These are phyloP conservation scores for Valencia hispanica DNA, from an alignment of 2,797 vertebrate genomes.

Conservation along the genomic window DNA sequence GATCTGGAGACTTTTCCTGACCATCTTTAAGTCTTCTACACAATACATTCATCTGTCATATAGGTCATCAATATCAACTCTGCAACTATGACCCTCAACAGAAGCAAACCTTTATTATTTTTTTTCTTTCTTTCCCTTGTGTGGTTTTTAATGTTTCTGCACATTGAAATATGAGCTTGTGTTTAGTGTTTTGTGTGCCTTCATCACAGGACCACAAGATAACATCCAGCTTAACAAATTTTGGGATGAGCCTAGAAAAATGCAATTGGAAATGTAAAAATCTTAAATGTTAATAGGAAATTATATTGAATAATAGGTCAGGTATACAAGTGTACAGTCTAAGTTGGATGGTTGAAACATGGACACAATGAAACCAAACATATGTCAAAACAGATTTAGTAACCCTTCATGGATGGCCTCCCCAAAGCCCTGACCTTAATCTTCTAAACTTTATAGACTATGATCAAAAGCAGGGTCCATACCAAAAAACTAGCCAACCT, in stretches of 20 bases:
- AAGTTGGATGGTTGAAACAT: background rate
- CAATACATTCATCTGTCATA: background rate
- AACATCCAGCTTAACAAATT: background rate
- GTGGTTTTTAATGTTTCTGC: background rate
- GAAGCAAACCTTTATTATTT: background rate
- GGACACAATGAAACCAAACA: background rate
- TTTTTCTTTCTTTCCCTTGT: background rate
- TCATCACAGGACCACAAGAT: background rate
- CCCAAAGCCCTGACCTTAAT: background rate
- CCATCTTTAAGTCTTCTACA: background rate
- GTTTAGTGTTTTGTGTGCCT: no score
- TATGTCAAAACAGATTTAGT: background rate
- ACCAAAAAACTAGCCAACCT: background rate
- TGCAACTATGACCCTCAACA: background rate
- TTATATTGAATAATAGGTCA: background rate
- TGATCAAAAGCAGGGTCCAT: background rate
- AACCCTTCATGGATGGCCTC: background rate
- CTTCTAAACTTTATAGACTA: background rate
- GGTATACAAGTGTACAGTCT: no score
- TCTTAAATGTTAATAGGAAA: background rate
- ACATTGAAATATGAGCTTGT: background rate
- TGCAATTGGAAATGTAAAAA: background rate
- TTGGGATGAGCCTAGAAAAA: background rate
- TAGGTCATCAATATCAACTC: background rate
- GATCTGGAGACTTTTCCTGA: background rate